Conservation (phyloP, 2,888 invertebrate genomes). For the Drosophila macrospina region DNA sequence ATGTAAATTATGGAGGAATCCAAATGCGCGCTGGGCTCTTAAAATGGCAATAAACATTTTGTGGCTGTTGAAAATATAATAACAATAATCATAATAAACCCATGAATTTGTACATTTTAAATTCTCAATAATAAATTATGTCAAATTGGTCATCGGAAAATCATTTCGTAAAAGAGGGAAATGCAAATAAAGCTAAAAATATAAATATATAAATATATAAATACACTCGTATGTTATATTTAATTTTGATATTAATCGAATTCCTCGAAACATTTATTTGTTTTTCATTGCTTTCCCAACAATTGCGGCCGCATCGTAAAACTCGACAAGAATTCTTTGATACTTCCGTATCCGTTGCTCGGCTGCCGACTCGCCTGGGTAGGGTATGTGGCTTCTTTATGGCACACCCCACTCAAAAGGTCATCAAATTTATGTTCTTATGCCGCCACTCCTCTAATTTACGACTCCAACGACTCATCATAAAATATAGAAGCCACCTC, state of each 20-base stretch:
- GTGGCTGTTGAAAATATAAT: slow-evolving; percentile 47
- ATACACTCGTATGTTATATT: background rate
- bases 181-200: slow-evolving; percentile 12
- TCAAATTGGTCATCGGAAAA: slow-evolving; percentile 46
- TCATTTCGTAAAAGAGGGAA: background rate
- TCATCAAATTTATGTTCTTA: slow-evolving; percentile 43
- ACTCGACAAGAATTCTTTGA: slow-evolving; percentile 20
- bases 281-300: background rate
- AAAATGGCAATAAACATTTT: slow-evolving; percentile 53
- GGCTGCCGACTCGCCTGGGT: background rate
- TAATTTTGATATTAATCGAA: slow-evolving; percentile 25
- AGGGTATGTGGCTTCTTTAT: slow-evolving; percentile 8
- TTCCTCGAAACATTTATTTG: slow-evolving; percentile 7
- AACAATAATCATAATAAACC: slow-evolving; percentile 35
- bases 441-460: slow-evolving; percentile 43
- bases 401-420: slow-evolving; percentile 19
- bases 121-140: slow-evolving; percentile 26
- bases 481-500: slow-evolving; percentile 26
- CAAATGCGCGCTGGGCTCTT: slow-evolving; percentile 33
- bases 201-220: slow-evolving; percentile 1
- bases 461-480: slow-evolving; percentile 29
- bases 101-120: slow-evolving; percentile 10
- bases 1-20: slow-evolving; percentile 61
- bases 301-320: slow-evolving; percentile 14
- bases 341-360: slow-evolving; percentile 30